A percentile compares a stretch with the other conserved stretches of the same genome.
Evolutionary conservation across 2,113 vertebrate genomes (phyloP).

Genomic region (Macrotis lagotis): DNA sequence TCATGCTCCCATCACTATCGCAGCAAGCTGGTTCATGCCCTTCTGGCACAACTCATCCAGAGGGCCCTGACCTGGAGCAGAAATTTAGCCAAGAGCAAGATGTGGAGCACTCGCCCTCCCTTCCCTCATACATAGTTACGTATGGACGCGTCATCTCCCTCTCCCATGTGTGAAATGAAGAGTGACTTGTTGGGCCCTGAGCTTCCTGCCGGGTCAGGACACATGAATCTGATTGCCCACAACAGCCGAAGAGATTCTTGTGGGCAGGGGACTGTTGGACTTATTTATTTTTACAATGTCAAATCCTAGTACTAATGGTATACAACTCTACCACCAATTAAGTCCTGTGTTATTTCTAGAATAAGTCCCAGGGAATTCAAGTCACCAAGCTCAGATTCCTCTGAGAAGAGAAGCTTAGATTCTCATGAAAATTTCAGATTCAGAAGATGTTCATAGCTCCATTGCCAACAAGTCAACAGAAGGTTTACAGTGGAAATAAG

Average conservation of each 20-base stretch:
- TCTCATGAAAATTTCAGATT: constrained; percentile 5
- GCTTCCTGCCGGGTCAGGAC: not conserved
- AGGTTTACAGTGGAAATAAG: constrained; percentile 41
- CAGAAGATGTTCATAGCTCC: constrained; percentile 7
- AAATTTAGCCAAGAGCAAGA: not conserved
- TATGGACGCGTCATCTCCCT: not conserved
- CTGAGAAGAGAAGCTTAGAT: not conserved
- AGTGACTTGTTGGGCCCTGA: not conserved
- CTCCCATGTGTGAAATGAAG: not conserved
- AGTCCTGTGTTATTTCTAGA: not conserved
- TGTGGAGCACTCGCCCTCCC: too few species aligned
- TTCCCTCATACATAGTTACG: not conserved
- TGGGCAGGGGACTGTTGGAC: too few species aligned
- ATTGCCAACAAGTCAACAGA: constrained; percentile 14
- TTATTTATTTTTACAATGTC: not conserved
- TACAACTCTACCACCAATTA: not conserved
- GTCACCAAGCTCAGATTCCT: not conserved
- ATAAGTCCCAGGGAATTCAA: not conserved
- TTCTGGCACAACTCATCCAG: too few species aligned
- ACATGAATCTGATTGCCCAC: not conserved
- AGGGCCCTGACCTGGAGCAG: not conserved
- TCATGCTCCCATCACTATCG: not conserved
- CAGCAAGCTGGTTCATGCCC: too few species aligned
- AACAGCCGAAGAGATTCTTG: not conserved
- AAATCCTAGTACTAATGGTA: not conserved